Percentiles rank a stretch among this genome's conserved stretches.
Conservation (phyloP, 2,797 vertebrate genomes). For the Rhinella marina region DNA sequence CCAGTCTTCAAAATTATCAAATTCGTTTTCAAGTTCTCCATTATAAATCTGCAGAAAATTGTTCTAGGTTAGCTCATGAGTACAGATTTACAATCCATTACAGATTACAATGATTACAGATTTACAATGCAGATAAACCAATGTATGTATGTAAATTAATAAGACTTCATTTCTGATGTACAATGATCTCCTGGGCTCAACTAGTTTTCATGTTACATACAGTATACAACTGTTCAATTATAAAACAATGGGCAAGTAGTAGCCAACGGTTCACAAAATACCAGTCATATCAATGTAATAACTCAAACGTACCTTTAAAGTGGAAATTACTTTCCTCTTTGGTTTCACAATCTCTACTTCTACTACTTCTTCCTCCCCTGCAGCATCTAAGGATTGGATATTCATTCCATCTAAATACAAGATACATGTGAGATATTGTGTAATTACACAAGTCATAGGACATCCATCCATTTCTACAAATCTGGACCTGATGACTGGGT, state of each 20-base stretch:
- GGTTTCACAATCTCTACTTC: slow-evolving; percentile 76
- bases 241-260: too few relatives aligned
- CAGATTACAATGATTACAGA: too few relatives aligned
- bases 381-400: slow-evolving; percentile 75
- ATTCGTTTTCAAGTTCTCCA: slow-evolving; percentile 86
- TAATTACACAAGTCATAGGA: neutral
- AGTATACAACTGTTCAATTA: too few relatives aligned
- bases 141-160: too few relatives aligned
- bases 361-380: slow-evolving; percentile 73
- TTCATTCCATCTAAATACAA: slow-evolving; percentile 77
- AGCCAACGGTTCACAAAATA: neutral
- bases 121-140: neutral
- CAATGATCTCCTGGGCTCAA: too few relatives aligned
- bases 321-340: slow-evolving; percentile 81
- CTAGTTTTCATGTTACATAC: too few relatives aligned
- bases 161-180: too few relatives aligned
- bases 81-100: neutral
- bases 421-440: neutral
- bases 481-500: neutral
- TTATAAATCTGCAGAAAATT: slow-evolving; percentile 78
- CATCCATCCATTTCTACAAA: neutral
- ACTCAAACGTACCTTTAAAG: slow-evolving; percentile 77
- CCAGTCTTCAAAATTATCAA: slow-evolving; percentile 93
- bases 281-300: neutral
- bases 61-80: neutral